Evolutionary conservation across 1,140 invertebrate genomes (phyloP), one percentile per base, ranked within the genome.

Genomic region (Dolichoris vasculosae): DNA sequence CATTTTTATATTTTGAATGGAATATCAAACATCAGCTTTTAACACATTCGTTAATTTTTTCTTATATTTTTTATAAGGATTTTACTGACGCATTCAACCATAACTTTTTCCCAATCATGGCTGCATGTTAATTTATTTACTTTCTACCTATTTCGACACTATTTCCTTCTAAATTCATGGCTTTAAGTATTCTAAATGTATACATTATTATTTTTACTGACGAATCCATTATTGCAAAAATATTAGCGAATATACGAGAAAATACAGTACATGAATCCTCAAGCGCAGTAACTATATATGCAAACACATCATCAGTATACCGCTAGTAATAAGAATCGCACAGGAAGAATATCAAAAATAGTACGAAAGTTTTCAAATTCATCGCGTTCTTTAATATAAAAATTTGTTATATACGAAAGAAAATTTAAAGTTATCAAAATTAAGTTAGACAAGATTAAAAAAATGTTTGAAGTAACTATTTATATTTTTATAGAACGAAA

Each of bases 191-290:
- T 11, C 30, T 1, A 11, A n/a, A 38, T 38, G 32, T 69, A 38
- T 1, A 9, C 35, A 40, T 40, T 38, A 2, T 38, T 71, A 32
- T 40, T 20, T 2, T 40, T 43, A 20, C 8, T 71, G 38, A 40
- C 23, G 38, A 69, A 71, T 71, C 20, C 69, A 71, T 71, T 71
- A 71, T 71, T 71, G 7, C 20, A 71, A 71, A 43, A 71, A 20
- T 35, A 71, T 40, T 71, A 71, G 69, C 69, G 69, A 40, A 40
- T 40, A 40, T 71, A 43, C 23, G 20, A 71, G 69, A 26, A 40
- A 71, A 71, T 71, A 40, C 38, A 26, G 69, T 17, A 71, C 64
- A 32, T 35, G 30, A 30, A 15, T 35, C n/a, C 6, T 67, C 64
- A 67, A 35, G 69, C 35, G 35, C 26, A n/a, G 3, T 26, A 40